A percentile compares a stretch with the other conserved stretches of the same genome.
Evolutionary conservation across 1,140 invertebrate genomes (phyloP).

Genomic region (Drosophila murphyi): DNA sequence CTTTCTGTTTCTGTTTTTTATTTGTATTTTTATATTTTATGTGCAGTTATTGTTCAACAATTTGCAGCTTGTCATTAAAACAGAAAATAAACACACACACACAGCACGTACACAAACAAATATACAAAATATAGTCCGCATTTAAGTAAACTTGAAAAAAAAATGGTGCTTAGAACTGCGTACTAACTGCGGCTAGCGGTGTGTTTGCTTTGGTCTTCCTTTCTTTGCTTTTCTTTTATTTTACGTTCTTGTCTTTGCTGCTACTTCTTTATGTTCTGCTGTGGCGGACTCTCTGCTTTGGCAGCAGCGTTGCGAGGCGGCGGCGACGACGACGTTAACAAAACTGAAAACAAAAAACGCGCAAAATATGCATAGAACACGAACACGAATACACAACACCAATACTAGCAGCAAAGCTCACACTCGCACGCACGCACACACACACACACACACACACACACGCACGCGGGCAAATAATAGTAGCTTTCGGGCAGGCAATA

Average conservation of each 20-base stretch:
- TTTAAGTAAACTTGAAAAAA: constrained; percentile 34
- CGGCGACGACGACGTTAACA: constrained; percentile 74
- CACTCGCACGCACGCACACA: neutral
- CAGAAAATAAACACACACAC: constrained; percentile 39
- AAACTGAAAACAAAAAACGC: constrained; percentile 80
- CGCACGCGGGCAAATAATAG: constrained; percentile 49
- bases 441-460: constrained; percentile 13
- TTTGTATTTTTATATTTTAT: constrained; percentile 2
- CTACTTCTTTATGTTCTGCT: constrained; percentile 8
- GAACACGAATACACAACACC: constrained; percentile 58
- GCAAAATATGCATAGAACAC: constrained; percentile 81
- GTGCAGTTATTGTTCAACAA: constrained; percentile 46
- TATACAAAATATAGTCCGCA: constrained; percentile 25
- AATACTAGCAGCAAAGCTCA: neutral
- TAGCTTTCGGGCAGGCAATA: constrained; percentile 56
- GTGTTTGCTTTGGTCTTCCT: constrained; percentile 41
- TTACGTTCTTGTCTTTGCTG: constrained; percentile 44
- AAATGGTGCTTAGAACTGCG: constrained; percentile 55
- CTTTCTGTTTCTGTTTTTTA: constrained; percentile 12
- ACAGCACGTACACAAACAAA: constrained; percentile 8
- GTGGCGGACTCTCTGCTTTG: constrained; percentile 33
- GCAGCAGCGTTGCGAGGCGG: constrained; percentile 63
- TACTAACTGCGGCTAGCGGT: constrained; percentile 68
- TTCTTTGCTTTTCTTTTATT: constrained; percentile 33
- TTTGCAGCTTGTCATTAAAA: constrained; percentile 61